These are phyloP conservation scores for Conops quadrifasciatus DNA, from an alignment of 2,888 invertebrate genomes.

Conservation along the genomic window DNA sequence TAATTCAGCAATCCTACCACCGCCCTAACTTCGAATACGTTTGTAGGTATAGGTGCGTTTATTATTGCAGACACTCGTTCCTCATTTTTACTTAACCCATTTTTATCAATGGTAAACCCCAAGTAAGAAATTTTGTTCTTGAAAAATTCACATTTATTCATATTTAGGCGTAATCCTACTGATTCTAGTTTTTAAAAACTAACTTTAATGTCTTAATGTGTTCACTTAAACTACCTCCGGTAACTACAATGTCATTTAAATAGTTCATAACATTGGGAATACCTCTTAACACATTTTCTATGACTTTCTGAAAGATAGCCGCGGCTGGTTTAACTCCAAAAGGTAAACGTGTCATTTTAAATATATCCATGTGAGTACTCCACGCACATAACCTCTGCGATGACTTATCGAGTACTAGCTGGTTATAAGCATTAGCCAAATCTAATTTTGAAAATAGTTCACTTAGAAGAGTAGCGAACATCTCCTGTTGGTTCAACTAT, in stretches of 20 bases:
- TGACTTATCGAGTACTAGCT: too few species aligned
- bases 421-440: too few species aligned
- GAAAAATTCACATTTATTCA: slow-evolving; percentile 34
- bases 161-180: slow-evolving; percentile 34
- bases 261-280: slow-evolving; percentile 36
- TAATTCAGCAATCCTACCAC: slow-evolving; percentile 38
- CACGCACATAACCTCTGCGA: slow-evolving; percentile 34
- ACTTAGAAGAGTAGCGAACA: too few species aligned
- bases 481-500: too few species aligned
- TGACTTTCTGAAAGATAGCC: slow-evolving; percentile 40
- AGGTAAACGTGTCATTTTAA: slow-evolving; percentile 40
- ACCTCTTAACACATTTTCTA: slow-evolving; percentile 36
- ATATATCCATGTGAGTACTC: slow-evolving; percentile 31
- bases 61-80: slow-evolving; percentile 22
- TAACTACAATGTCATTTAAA: slow-evolving; percentile 36
- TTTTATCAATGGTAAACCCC: slow-evolving; percentile 31
- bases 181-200: slow-evolving; percentile 38
- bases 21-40: slow-evolving; percentile 35
- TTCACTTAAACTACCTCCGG: slow-evolving; percentile 24
- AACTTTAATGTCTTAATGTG: slow-evolving; percentile 37
- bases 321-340: slow-evolving; percentile 39
- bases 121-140: slow-evolving; percentile 32
- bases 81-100: slow-evolving; percentile 35
- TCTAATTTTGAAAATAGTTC: too few species aligned
- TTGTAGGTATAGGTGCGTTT: slow-evolving; percentile 34